A percentile compares a stretch with the other conserved stretches of the same genome.
Evolutionary conservation across 2,113 vertebrate genomes (phyloP).

Genomic region (Vulpes vulpes): DNA sequence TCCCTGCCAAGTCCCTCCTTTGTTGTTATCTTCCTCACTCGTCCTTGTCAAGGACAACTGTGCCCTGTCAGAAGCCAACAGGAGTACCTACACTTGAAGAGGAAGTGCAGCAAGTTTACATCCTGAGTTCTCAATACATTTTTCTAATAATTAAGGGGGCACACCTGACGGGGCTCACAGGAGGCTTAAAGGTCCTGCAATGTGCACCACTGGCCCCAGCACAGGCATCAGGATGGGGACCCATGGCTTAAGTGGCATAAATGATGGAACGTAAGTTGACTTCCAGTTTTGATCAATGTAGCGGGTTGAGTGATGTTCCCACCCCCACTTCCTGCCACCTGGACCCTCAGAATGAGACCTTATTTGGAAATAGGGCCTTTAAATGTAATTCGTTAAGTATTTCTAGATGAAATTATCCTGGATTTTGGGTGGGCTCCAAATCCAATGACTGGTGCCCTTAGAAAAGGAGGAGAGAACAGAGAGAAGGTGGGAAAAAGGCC

Average conservation of each 20-base stretch:
- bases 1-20: background rate
- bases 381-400: background rate
- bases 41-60: background rate
- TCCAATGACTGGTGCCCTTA: background rate
- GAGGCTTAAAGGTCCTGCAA: background rate
- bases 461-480: background rate
- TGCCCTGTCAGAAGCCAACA: background rate
- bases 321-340: background rate
- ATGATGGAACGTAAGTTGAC: too few species aligned
- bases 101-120: background rate
- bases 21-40: background rate
- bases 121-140: background rate
- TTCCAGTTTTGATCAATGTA: background rate
- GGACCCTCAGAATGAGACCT: background rate
- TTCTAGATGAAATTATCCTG: background rate
- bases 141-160: background rate
- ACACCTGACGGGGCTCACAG: background rate
- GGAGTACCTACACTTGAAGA: background rate
- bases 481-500: background rate
- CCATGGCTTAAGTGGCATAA: background rate
- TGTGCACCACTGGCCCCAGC: background rate
- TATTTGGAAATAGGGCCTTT: background rate
- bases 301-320: background rate
- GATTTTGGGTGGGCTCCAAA: background rate
- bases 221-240: background rate